Evolutionary conservation across 1,140 invertebrate species (phyloP), one percentile per base, ranked within the genome.

Genomic region (Chymomyza costata): DNA sequence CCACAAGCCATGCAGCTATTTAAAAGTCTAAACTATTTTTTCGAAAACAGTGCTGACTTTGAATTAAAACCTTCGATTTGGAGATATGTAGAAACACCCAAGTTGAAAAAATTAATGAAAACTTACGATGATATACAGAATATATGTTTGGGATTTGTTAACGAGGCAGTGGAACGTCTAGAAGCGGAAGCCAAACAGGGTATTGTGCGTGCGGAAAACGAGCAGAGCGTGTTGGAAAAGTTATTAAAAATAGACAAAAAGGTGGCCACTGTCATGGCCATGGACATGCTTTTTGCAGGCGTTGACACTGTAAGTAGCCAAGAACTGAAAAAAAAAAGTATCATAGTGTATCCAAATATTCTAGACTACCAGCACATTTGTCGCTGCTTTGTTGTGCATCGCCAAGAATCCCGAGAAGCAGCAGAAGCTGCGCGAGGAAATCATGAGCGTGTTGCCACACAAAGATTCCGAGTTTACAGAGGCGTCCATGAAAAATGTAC

Each of bases 231-330:
- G 38, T 69, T 92, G 15, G 88, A 90, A 56, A 89, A 89, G 68
- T 66, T 91, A 30, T 63, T 90, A 1, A 87, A 86, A 63, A 88
- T 89, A 11, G 88, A 92, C 65, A 86, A 88, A 54, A 86, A 88
- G 68, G 83, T 88, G 5, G 90, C 90, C 0, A 65, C 87, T 10
- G 86, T 89, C 1, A 91, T 94, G 88, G 89, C 91, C 5, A 86
- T 89, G 50, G 93, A 94, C 73, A 91, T 92, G 88, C 62, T 94
- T 21, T 86, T 92, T 30, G 92, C 91, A 14, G 93, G 92, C 25
- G 89, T 93, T 31, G 93, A 94, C 83, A 94, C 92, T 52, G 91
- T 92, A 86, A 86, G 38, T 28, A 10, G 3, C n/a, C 14, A 11
- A 7, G 11, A 30, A 11, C 3, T 15, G 1, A 10, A 15, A 43